A percentile compares a stretch with the other conserved stretches of the same genome.
Conservation (phyloP, 2,888 invertebrate species). For the Abrostola triplasia region DNA sequence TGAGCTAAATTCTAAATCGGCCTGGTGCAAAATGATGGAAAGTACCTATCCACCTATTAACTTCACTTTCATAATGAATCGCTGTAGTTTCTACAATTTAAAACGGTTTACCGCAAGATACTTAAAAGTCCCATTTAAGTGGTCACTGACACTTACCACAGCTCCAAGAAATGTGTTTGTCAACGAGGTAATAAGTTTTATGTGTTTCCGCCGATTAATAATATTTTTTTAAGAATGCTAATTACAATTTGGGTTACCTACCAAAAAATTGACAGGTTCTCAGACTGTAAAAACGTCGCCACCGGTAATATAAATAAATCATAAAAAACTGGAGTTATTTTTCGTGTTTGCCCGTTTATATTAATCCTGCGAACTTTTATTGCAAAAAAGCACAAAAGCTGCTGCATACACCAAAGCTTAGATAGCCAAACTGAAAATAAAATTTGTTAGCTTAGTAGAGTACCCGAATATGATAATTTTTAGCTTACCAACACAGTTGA, state of each 20-base stretch:
- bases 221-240: neutral
- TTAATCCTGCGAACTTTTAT: too few species aligned
- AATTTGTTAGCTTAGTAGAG: neutral
- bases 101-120: conserved; percentile 47
- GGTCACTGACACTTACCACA: conserved; percentile 31
- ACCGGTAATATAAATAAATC: too few species aligned
- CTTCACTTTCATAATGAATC: conserved; percentile 47
- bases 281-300: too few species aligned
- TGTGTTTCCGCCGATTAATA: conserved; percentile 28
- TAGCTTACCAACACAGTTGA: conserved; percentile 21
- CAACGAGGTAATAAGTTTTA: conserved; percentile 21
- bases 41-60: conserved; percentile 38
- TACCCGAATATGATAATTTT: conserved; percentile 26
- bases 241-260: too few species aligned
- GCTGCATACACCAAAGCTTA: too few species aligned
- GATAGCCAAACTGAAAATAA: too few species aligned
- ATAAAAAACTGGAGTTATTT: too few species aligned
- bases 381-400: too few species aligned
- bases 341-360: too few species aligned
- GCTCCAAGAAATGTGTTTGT: conserved; percentile 32
- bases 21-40: conserved; percentile 14
- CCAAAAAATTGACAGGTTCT: too few species aligned
- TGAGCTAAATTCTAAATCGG: conserved; percentile 26
- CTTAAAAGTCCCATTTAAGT: conserved; percentile 47
- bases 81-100: conserved; percentile 55